Percentiles rank a stretch among this genome's conserved stretches.
These are phyloP conservation scores for Imbricaverruca yamaguchii DNA, from an alignment of 2,888 invertebrate genomes.

Conservation along the genomic window DNA sequence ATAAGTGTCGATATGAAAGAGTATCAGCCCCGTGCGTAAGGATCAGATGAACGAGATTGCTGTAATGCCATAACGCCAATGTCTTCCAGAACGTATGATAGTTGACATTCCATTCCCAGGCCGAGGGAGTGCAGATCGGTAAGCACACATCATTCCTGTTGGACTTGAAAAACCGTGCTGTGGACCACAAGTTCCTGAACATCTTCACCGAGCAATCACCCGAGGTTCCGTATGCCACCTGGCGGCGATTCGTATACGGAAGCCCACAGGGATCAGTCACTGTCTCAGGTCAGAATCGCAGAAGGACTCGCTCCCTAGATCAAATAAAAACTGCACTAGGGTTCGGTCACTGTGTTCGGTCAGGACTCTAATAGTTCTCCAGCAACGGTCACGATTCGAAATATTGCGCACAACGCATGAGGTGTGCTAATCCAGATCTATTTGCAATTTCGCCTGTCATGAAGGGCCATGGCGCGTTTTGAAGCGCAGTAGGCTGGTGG, in stretches of 20 bases:
- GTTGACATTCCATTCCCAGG: constrained; percentile 41
- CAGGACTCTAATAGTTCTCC: constrained; percentile 39
- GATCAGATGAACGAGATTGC: too few species aligned
- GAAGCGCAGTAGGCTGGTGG: neutral
- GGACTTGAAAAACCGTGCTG: constrained; percentile 84
- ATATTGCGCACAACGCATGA: too few species aligned
- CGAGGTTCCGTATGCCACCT: constrained; percentile 80
- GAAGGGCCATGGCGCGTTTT: constrained; percentile 48
- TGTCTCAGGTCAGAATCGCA: constrained; percentile 39
- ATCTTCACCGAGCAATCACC: constrained; percentile 91
- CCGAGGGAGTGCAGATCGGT: constrained; percentile 85
- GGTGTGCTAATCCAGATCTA: too few species aligned
- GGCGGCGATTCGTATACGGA: constrained; percentile 87
- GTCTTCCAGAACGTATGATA: constrained; percentile 38
- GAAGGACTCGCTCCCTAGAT: too few species aligned
- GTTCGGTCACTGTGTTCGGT: neutral
- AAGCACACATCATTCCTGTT: constrained; percentile 85
- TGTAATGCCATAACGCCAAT: constrained; percentile 34
- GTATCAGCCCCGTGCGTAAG: too few species aligned
- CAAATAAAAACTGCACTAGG: neutral
- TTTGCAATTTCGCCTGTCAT: too few species aligned
- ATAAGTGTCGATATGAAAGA: too few species aligned
- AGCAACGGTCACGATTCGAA: too few species aligned
- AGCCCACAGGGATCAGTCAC: constrained; percentile 61
- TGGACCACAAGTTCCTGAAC: constrained; percentile 89